phyloP scores from a whole-genome alignment of 2,113 vertebrate genomes.

The Morone chrysops region DNA sequence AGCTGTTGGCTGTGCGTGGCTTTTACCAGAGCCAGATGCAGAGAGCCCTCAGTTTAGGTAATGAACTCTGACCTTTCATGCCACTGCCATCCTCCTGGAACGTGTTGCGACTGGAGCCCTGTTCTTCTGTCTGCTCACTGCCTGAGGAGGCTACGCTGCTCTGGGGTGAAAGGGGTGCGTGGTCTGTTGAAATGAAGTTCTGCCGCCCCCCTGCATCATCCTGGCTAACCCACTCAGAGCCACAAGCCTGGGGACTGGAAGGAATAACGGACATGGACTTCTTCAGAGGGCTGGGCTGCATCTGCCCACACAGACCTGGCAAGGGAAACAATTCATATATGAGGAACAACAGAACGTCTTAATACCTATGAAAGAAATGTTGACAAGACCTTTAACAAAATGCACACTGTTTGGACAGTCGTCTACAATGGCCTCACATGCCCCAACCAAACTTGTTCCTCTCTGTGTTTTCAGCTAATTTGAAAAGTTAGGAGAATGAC shows the following conservation, averaged over 20 bases:
- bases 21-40: slow-evolving; percentile 28
- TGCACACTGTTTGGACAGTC: not conserved
- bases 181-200: slow-evolving; percentile 87
- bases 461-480: too few species aligned
- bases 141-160: slow-evolving; percentile 96
- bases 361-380: not conserved
- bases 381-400: not conserved
- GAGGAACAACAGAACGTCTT: not conserved
- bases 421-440: not conserved
- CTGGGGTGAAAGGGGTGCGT: slow-evolving; percentile 94
- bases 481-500: too few species aligned
- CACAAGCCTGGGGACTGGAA: slow-evolving; percentile 86
- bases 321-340: slow-evolving; percentile 21
- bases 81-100: slow-evolving; percentile 96
- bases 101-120: slow-evolving; percentile 89
- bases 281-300: slow-evolving; percentile 91
- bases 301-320: slow-evolving; percentile 86
- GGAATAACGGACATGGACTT: slow-evolving; percentile 91
- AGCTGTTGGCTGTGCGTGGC: slow-evolving; percentile 23
- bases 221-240: slow-evolving; percentile 89
- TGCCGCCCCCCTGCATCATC: slow-evolving; percentile 87
- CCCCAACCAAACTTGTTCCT: not conserved
- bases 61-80: slow-evolving; percentile 90
- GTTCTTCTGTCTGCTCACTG: slow-evolving; percentile 95
- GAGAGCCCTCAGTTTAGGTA: not conserved